A percentile compares a stretch with the other conserved stretches of the same genome.
phyloP scores from a whole-genome alignment of 2,888 invertebrate genomes.

The Eilema depressum region DNA sequence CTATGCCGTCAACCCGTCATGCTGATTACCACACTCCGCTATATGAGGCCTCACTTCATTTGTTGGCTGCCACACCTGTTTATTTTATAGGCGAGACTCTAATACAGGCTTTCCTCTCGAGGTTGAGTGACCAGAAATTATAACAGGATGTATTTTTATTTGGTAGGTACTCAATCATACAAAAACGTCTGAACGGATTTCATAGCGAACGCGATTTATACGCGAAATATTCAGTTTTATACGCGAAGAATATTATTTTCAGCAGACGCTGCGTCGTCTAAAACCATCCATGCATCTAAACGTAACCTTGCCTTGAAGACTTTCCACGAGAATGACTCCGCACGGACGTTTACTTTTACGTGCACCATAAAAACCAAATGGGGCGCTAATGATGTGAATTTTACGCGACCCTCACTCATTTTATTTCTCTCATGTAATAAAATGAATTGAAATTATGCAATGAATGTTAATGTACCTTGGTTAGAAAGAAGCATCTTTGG shows the following conservation, averaged over 20 bases:
- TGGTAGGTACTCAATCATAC: no score
- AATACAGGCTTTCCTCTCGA: neutral
- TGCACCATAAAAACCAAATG: slow-evolving; percentile 20
- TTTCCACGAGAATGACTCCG: neutral
- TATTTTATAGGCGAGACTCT: no score
- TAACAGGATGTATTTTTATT: no score
- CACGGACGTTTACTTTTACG: slow-evolving; percentile 19
- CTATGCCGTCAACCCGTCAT: no score
- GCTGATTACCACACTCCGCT: no score
- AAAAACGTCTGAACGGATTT: no score
- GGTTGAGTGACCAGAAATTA: neutral
- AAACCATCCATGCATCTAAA: neutral
- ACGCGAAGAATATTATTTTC: neutral
- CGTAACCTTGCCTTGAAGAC: neutral
- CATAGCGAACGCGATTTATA: no score
- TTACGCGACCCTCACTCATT: slow-evolving; percentile 18
- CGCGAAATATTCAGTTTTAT: neutral
- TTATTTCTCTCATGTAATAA: slow-evolving; percentile 24
- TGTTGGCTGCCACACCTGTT: no score
- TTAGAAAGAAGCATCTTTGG: slow-evolving; percentile 8
- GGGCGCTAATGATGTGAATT: slow-evolving; percentile 20
- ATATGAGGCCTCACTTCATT: no score
- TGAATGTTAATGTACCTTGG: slow-evolving; percentile 17
- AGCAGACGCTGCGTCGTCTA: neutral
- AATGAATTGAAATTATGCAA: slow-evolving; percentile 26